Evolutionary conservation across 2,888 invertebrate species (phyloP), one percentile per base, ranked within the genome.

Genomic region (Stenodema calcarata): DNA sequence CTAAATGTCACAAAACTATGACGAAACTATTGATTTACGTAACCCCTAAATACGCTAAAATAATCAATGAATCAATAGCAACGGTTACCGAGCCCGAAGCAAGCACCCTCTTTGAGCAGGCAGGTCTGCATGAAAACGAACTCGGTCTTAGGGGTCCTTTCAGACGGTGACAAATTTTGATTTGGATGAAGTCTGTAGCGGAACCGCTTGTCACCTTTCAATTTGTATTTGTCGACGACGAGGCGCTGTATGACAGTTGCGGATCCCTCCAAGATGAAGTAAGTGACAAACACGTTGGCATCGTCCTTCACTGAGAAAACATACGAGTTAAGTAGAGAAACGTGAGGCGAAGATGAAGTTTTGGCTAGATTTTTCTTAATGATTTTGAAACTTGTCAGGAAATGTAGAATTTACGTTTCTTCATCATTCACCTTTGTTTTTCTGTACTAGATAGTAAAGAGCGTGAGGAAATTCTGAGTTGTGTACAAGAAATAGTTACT

Each of bases 201-300:
- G 27, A 41, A 28, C 16, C 70, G 79, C 14, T 86, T 82, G 47
- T 87, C 83, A 6, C 18, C 78, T 83, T 80, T 83, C 27, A 28
- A 16, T 83, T 79, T 88, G 41, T 82, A 81, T 47, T 73, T 87
- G 28, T 82, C 30, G 9, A 88, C 86, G 0, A 88, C 81, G n/a
- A 88, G 28, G n/a, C 88, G 81, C 42, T 87, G 87, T 28, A 88
- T 80, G 14, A 88, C 87, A 16, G 88, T 87, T 1, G 86, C 87
- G 4, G 86, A 87, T 12, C 88, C 88, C 50, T 87, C 86, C 35
- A 88, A 69, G n/a, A 88, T 62, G 79, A 88, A 88, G 18, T 88
- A 87, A 9, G 88, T 87, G n/a, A 88, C 88, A 41, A 82, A 79
- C n/a, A 88, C 88, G 85, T 88, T 88, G 9, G 87, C 87, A 47